Base-by-base conservation (phyloP, 2,797 vertebrate genomes). In the Echeneis naucrates region DNA sequence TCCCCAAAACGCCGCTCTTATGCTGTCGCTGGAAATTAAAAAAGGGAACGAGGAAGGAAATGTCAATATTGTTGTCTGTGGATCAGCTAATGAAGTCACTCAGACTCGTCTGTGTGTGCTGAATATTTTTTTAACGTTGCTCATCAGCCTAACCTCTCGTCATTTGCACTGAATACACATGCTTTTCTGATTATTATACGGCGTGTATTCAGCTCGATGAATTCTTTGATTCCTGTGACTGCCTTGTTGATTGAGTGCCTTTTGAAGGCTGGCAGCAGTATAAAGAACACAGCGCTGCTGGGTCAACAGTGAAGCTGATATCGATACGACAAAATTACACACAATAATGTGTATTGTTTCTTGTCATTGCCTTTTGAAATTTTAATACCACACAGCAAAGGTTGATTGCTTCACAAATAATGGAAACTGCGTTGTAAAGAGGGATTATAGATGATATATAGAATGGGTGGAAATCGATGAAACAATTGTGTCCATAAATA, bases 1-100 rank as follows among this genome's bases (percentile, higher is more conserved):
- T 17, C 17, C 7, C 3, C 17, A 44, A n/a, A 19, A 17, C 8
- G 40, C 17, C 8, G 9, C 44, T 44, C 40, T 7, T 44, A 44
- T 19, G 6, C 6, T 44, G 17, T 19, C 16, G 30, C 42, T 59
- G 7, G 58, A 65, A 78, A 68, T 61, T 33, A 78, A 48, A 54
- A 59, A 11, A 63, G 59, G 37, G 3, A 52, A 64, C 26, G 17
- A 66, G 11, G 42, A 32, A 21, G 33, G 26, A 47, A 63, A 50
- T 52, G n/a, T 71, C 2, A 47, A 26, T 32, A 33, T 11, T 48
- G 14, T 48, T 65, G 30, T 4, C 10, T 44, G 14, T 21, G n/a
- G 45, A 54, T 62, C 24, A 37, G 10, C 55, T 68, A 27, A 60
- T 81, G 32, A 50, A 60, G 24, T 37, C 8, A 0, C 7, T 65